phyloP scores from a whole-genome alignment of 2,888 invertebrate species.

The Frankliniella fusca region DNA sequence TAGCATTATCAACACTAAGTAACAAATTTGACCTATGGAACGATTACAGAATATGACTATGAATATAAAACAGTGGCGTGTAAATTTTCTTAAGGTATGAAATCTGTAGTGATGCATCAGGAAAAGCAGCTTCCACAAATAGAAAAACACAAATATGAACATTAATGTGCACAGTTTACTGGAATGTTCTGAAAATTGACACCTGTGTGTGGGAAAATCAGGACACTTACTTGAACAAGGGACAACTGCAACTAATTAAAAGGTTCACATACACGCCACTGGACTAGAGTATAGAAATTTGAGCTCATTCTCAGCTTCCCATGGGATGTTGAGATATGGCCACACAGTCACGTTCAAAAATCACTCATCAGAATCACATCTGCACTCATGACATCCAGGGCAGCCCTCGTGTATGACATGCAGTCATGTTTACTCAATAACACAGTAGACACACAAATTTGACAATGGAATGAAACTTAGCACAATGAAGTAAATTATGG shows the following conservation, averaged over 20 bases:
- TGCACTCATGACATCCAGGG: constrained; percentile 16
- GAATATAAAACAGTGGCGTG: constrained; percentile 20
- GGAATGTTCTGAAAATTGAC: constrained; percentile 12
- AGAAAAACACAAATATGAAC: not conserved
- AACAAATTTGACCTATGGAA: not conserved
- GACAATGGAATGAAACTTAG: constrained; percentile 21
- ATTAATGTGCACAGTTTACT: not conserved
- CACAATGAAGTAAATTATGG: not conserved
- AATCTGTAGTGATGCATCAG: no score
- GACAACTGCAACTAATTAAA: not conserved
- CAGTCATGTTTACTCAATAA: constrained; percentile 10
- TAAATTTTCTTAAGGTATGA: not conserved
- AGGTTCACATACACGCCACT: constrained; percentile 13
- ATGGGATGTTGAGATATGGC: constrained; percentile 7
- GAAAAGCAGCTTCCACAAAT: not conserved
- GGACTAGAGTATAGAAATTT: constrained; percentile 22
- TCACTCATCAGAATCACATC: not conserved
- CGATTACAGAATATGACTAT: constrained; percentile 6
- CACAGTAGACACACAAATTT: constrained; percentile 14
- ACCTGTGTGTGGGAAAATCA: not conserved
- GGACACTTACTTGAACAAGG: not conserved
- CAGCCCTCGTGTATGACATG: not conserved
- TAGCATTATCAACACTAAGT: constrained; percentile 22
- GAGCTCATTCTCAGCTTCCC: not conserved
- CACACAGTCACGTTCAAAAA: constrained; percentile 12